Evolutionary conservation across 2,888 invertebrate species (phyloP), one percentile per base, ranked within the genome.

Genomic region (Falcaria lacertinaria): DNA sequence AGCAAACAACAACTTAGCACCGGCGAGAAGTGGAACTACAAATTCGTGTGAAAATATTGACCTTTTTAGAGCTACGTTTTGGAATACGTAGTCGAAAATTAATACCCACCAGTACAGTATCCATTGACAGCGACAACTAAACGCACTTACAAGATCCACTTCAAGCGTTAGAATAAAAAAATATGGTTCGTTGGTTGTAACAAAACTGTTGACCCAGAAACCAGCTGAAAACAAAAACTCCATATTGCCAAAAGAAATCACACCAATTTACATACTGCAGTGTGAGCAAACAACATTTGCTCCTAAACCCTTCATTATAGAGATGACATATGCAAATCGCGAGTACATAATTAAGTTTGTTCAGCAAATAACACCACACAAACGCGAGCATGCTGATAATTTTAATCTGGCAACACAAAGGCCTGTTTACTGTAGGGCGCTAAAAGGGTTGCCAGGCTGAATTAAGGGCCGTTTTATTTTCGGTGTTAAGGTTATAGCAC

Each of bases 391-490:
- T 56, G 74, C 67, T 73, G 69, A 74, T 74, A 75, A 77, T 73
- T 75, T 74, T 73, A 76, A 76, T 74, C 67, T 66, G 62, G 68
- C 60, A 53, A 64, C 61, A 64, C 61, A 74, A 71, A 56, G 67
- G 70, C 52, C 50, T 68, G 69, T 73, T 74, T 69, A 56, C 65
- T 52, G 54, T 60, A 59, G 58, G 48, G 53, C 64, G 65, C 57
- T 73, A 74, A 79, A 77, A 75, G 71, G 77, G 77, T 68, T 70
- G 67, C 68, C 69, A 57, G 51, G 49, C 60, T 56, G 63, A 72
- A 73, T 77, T 72, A 74, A 64, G 59, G 61, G 52, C 49, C 57
- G 60, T 70, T 67, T 70, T 69, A 69, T 68, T 67, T 64, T 53
- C 52, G 52, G 43, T 50, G 42, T 60, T 51, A 54, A 52, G 60